Conservation (phyloP, 1,140 invertebrate genomes). For the Eriosoma lanigerum region DNA sequence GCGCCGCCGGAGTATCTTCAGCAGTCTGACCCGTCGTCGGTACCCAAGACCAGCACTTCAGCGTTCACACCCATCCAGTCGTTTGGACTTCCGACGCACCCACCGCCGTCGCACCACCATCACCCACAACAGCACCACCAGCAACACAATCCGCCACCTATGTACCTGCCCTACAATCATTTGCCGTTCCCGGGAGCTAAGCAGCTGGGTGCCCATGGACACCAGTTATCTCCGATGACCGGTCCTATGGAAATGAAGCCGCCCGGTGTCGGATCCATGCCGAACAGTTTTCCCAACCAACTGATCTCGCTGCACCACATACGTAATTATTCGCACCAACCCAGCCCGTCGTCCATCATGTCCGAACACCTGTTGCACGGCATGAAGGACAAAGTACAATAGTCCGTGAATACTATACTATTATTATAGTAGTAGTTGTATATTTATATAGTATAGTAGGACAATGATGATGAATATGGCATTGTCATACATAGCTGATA, state of each 20-base stretch:
- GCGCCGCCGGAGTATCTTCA: constrained; percentile 59
- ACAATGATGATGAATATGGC: too few species aligned
- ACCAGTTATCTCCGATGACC: constrained; percentile 59
- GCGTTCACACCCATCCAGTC: constrained; percentile 89
- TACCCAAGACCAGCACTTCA: constrained; percentile 69
- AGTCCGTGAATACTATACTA: background rate
- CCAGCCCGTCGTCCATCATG: constrained; percentile 59
- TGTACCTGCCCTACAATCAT: constrained; percentile 89
- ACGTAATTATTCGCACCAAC: constrained; percentile 92
- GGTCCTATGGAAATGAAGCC: constrained; percentile 58
- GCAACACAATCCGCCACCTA: constrained; percentile 66
- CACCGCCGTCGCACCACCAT: constrained; percentile 60
- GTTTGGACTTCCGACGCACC: constrained; percentile 68
- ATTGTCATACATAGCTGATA: too few species aligned
- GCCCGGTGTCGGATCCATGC: constrained; percentile 60
- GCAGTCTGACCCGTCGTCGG: constrained; percentile 55
- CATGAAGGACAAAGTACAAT: constrained; percentile 53
- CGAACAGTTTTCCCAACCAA: constrained; percentile 87
- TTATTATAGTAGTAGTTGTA: too few species aligned
- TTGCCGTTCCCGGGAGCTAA: constrained; percentile 61
- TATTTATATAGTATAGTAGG: too few species aligned
- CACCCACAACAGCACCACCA: constrained; percentile 63
- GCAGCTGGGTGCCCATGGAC: constrained; percentile 51
- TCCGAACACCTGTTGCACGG: constrained; percentile 56
- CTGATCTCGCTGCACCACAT: constrained; percentile 95